Evolutionary conservation across 2,113 vertebrate genomes (phyloP).

Genomic region (Urocolius indicus): DNA sequence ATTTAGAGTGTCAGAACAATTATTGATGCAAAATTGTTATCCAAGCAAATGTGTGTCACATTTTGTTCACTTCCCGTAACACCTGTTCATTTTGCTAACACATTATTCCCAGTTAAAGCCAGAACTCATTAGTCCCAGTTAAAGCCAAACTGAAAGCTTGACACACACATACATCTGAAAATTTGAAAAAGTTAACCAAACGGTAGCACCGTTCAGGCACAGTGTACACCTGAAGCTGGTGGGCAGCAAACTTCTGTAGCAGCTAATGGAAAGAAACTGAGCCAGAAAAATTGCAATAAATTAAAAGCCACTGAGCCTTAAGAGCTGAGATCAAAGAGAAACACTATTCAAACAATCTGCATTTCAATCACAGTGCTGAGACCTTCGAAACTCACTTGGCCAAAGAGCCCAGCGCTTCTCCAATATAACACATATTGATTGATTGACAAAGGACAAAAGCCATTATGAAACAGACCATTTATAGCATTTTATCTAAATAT

Average conservation of each 20-base stretch:
- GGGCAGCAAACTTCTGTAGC: neutral
- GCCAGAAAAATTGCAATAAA: neutral
- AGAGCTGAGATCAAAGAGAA: neutral
- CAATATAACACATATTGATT: neutral
- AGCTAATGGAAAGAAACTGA: neutral
- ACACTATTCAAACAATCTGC: neutral
- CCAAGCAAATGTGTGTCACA: slow-evolving; percentile 31
- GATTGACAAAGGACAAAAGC: neutral
- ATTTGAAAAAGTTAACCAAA: neutral
- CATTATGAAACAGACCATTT: neutral
- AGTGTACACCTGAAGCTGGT: neutral
- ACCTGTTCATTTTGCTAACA: slow-evolving; percentile 40
- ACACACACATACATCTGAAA: neutral
- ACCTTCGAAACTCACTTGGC: neutral
- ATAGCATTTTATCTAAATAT: neutral
- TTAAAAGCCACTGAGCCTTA: neutral
- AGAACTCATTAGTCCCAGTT: slow-evolving; percentile 43
- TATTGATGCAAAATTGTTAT: slow-evolving; percentile 56
- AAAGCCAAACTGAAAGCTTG: slow-evolving; percentile 33
- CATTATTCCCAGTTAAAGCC: slow-evolving; percentile 44
- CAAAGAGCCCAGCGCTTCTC: neutral
- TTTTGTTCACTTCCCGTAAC: slow-evolving; percentile 51
- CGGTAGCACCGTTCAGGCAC: neutral
- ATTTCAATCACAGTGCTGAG: rapidly evolving
- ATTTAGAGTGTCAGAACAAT: slow-evolving; percentile 63